A percentile compares a stretch with the other conserved stretches of the same genome.
Conservation (phyloP, 1,140 invertebrate genomes). For the Microplitis demolitor region DNA sequence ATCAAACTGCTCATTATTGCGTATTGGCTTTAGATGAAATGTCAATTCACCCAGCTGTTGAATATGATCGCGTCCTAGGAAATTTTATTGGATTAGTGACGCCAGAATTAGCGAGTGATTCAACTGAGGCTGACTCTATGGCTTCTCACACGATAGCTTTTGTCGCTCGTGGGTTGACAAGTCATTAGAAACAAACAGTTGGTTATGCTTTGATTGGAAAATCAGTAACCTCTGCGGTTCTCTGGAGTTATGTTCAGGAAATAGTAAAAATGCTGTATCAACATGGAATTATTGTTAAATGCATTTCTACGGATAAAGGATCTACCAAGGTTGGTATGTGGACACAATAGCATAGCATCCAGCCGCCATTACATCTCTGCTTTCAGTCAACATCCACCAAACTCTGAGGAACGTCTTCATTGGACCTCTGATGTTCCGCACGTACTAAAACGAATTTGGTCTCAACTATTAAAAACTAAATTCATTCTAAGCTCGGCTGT, state of each 20-base stretch:
- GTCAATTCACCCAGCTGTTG: background rate
- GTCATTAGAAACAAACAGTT: constrained; percentile 10
- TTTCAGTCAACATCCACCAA: background rate
- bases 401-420: constrained; percentile 1
- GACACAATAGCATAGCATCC: background rate
- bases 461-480: background rate
- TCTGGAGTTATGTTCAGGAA: background rate
- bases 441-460: constrained; percentile 15
- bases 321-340: constrained; percentile 1
- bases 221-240: background rate
- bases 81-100: constrained; percentile 9
- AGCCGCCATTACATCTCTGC: background rate
- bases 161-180: constrained; percentile 4
- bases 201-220: background rate
- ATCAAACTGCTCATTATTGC: background rate
- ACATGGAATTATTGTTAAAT: background rate
- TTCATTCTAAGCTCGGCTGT: background rate
- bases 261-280: background rate
- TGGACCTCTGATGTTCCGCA: constrained; percentile 3
- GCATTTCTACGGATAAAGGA: constrained; percentile 7
- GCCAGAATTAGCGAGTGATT: background rate
- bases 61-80: constrained; percentile 12
- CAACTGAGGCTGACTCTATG: background rate
- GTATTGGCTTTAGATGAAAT: constrained; percentile 11
- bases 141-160: constrained; percentile 5